Percentiles rank a stretch among this genome's conserved stretches.
Evolutionary conservation across 2,888 invertebrate genomes (phyloP).

Genomic region (Cheiracanthium punctorium): DNA sequence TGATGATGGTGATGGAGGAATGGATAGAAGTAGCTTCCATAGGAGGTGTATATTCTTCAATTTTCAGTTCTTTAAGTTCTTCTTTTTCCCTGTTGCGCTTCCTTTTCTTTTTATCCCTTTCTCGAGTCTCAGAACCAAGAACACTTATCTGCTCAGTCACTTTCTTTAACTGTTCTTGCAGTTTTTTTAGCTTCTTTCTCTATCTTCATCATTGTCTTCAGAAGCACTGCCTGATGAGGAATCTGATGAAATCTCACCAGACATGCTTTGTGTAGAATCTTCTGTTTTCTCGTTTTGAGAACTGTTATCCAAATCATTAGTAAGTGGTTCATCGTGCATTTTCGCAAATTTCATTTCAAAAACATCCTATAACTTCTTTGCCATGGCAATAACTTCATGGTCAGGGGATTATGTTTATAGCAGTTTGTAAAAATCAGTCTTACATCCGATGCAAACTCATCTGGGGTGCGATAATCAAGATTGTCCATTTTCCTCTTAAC

Average conservation of each 20-base stretch:
- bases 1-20: conserved; percentile 28
- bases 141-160: conserved; percentile 71
- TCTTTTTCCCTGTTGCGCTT: conserved; percentile 84
- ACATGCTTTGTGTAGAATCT: conserved; percentile 68
- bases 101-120: conserved; percentile 80
- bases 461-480: conserved; percentile 92
- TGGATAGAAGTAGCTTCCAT: conserved; percentile 42
- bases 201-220: conserved; percentile 89
- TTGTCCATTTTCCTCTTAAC: conserved; percentile 98
- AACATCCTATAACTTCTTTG: conserved; percentile 92
- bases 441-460: conserved; percentile 96
- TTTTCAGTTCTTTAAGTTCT: conserved; percentile 62
- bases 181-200: conserved; percentile 85
- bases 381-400: conserved; percentile 99
- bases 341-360: conserved; percentile 98
- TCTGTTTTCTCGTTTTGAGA: conserved; percentile 70
- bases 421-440: conserved; percentile 99
- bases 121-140: conserved; percentile 75
- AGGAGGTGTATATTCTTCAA: conserved; percentile 53
- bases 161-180: conserved; percentile 81
- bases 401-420: too few species aligned
- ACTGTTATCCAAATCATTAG: too few species aligned
- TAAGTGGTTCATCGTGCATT: conserved; percentile 90
- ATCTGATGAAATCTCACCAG: conserved; percentile 67
- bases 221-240: conserved; percentile 72